Percentiles rank a stretch among this genome's conserved stretches.
Evolutionary conservation across 1,140 invertebrate genomes (phyloP).

Genomic region (Pachypeltis micranthus): DNA sequence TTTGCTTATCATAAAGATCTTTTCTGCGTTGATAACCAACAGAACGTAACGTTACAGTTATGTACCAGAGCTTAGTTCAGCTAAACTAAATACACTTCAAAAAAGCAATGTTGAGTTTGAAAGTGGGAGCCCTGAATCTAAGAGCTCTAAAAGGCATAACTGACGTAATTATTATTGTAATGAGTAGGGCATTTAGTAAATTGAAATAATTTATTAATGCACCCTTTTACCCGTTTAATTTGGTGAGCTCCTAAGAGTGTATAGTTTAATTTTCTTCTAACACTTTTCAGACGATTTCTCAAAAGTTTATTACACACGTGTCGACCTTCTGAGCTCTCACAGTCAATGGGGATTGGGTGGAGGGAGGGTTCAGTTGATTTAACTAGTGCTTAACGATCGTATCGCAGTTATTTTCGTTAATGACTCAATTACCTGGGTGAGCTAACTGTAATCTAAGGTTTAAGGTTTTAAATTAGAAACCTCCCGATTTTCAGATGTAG

Average conservation of each 20-base stretch:
- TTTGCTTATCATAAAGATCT: too few relatives aligned
- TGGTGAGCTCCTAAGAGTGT: not conserved
- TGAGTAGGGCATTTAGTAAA: not conserved
- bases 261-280: not conserved
- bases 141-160: not conserved
- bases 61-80: not conserved
- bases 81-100: not conserved
- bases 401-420: not conserved
- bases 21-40: too few relatives aligned
- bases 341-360: not conserved
- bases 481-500: too few relatives aligned
- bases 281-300: not conserved
- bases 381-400: not conserved
- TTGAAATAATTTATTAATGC: not conserved
- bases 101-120: not conserved
- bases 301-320: not conserved
- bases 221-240: conserved; percentile 5
- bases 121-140: not conserved
- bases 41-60: not conserved
- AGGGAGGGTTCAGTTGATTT: not conserved
- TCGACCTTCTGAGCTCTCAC: not conserved
- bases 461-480: too few relatives aligned
- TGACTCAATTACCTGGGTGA: too few relatives aligned
- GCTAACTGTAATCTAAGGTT: too few relatives aligned
- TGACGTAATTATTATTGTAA: not conserved